These are phyloP conservation scores for Premnoplex brunnescens DNA, from an alignment of 2,797 vertebrate species.

Conservation along the genomic window DNA sequence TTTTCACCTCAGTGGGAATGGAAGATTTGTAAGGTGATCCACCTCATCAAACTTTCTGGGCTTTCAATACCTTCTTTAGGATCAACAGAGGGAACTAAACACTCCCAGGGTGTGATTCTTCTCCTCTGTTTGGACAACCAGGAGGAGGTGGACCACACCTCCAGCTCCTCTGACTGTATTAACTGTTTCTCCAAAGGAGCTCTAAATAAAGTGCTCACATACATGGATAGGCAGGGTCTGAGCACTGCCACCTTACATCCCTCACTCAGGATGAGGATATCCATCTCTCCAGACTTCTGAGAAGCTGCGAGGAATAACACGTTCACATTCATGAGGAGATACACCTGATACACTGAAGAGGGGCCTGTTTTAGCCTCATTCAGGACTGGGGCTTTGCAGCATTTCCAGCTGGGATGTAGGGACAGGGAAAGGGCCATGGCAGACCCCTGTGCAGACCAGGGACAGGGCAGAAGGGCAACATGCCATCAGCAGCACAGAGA, in stretches of 20 bases:
- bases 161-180: not conserved
- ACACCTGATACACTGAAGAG: not conserved
- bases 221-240: not conserved
- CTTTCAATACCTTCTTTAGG: not conserved
- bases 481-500: not conserved
- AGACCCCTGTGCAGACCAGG: not conserved
- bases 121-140: not conserved
- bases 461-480: not conserved
- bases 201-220: not conserved
- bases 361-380: not conserved
- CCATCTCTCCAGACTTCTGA: not conserved
- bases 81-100: conserved; percentile 1
- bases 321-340: not conserved
- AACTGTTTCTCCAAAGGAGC: not conserved
- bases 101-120: not conserved
- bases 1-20: not conserved
- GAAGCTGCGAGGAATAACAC: not conserved
- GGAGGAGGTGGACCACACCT: not conserved
- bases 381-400: not conserved
- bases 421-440: not conserved
- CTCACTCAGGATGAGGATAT: not conserved
- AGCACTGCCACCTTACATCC: not conserved
- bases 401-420: not conserved
- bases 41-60: not conserved
- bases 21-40: not conserved